Conservation (phyloP, 2,888 invertebrate species). For the Perithous albicinctus region DNA sequence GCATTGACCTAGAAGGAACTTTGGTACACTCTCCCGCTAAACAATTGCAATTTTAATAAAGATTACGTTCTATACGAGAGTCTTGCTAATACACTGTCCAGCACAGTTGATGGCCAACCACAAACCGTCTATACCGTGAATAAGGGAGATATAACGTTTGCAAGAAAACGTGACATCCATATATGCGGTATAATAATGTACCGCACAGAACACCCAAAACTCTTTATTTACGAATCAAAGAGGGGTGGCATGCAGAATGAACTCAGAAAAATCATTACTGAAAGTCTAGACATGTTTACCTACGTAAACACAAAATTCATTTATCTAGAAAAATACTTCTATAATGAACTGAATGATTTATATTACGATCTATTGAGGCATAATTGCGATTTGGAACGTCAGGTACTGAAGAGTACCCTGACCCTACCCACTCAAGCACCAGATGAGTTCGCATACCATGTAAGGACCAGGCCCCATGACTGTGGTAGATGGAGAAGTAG, state of each 20-base stretch:
- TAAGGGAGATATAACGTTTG: conserved; percentile 57
- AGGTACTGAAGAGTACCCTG: conserved; percentile 72
- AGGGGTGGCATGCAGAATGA: not conserved
- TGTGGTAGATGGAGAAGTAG: too few species aligned
- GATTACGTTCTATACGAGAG: conserved; percentile 60
- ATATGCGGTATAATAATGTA: conserved; percentile 55
- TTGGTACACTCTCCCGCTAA: conserved; percentile 49
- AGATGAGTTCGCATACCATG: too few species aligned
- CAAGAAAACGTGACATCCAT: conserved; percentile 7
- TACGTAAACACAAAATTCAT: conserved; percentile 70
- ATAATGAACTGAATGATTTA: conserved; percentile 59
- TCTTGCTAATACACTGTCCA: not conserved
- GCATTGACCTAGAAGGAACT: conserved; percentile 61
- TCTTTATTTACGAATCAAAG: conserved; percentile 57
- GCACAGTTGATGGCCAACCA: not conserved
- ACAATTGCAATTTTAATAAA: conserved; percentile 34
- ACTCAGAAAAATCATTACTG: not conserved
- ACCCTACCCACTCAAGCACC: conserved; percentile 69
- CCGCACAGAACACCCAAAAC: conserved; percentile 66
- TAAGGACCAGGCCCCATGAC: too few species aligned
- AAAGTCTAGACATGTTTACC: conserved; percentile 60
- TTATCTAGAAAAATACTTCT: conserved; percentile 70
- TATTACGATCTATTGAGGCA: conserved; percentile 71
- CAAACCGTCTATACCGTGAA: conserved; percentile 52
- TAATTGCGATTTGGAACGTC: conserved; percentile 71